These are phyloP conservation scores for Corella eumyota DNA, from an alignment of 23 tunicate genomes.

Conservation along the genomic window DNA sequence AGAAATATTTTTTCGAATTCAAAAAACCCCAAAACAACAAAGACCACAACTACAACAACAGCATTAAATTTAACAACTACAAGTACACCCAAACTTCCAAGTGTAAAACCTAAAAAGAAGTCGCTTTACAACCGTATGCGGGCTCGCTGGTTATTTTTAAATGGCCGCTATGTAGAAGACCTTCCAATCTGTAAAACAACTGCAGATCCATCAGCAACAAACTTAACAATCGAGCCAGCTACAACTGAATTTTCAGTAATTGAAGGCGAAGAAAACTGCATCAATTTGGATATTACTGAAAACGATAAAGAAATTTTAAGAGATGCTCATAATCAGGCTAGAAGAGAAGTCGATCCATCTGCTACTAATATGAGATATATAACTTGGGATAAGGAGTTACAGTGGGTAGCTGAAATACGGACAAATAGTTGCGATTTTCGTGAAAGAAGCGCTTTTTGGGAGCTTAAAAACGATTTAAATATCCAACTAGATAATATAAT, in stretches of 20 bases:
- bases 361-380: conserved; percentile 60
- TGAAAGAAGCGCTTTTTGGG: conserved; percentile 16
- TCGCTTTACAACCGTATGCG: not conserved
- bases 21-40: no score
- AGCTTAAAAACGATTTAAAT: not conserved
- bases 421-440: conserved; percentile 40
- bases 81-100: no score
- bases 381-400: conserved; percentile 78
- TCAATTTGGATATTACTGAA: not conserved
- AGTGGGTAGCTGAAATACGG: conserved; percentile 41
- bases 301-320: conserved; percentile 5
- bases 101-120: no score
- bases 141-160: conserved; percentile 9
- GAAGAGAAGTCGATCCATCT: conserved; percentile 39
- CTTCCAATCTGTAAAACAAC: conserved; percentile 18
- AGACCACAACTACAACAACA: no score
- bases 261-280: not conserved
- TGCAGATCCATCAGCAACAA: not conserved
- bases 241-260: no score
- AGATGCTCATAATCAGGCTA: conserved; percentile 34
- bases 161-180: conserved; percentile 12
- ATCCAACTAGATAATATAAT: not conserved
- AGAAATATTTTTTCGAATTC: no score
- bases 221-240: not conserved
- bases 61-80: no score